phyloP scores from a whole-genome alignment of 2,113 vertebrate species.

The Gnathonemus echidnorhynchus region DNA sequence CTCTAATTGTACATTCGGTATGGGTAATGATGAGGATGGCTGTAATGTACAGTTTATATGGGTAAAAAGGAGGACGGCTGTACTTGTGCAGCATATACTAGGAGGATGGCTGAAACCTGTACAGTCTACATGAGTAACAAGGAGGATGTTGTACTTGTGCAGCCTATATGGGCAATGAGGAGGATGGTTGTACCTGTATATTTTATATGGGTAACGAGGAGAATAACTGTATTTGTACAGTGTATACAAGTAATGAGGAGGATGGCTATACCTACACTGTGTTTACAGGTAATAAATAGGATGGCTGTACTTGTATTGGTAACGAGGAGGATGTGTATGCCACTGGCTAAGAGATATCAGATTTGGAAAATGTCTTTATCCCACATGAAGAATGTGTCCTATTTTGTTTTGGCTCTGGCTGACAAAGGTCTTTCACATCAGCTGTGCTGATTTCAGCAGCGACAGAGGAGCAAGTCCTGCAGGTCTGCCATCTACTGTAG shows the following conservation, averaged over 20 bases:
- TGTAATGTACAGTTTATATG: background rate
- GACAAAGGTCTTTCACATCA: background rate
- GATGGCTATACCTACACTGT: background rate
- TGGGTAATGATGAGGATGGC: background rate
- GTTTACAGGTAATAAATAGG: background rate
- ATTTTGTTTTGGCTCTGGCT: background rate
- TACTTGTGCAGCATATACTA: background rate
- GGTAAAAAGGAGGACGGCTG: background rate
- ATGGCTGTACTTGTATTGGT: background rate
- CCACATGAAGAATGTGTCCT: background rate
- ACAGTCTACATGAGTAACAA: background rate
- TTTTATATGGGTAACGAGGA: background rate
- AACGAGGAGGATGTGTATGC: background rate
- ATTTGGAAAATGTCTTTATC: background rate
- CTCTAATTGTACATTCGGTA: too few species aligned
- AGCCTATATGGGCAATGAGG: background rate
- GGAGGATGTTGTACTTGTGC: background rate
- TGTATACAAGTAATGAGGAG: background rate
- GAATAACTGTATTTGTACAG: background rate
- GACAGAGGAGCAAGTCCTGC: background rate
- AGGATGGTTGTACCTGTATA: background rate
- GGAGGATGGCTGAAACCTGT: background rate
- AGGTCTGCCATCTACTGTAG: background rate
- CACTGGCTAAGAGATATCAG: background rate
- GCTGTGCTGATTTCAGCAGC: background rate